These are phyloP conservation scores for Sebastes diaconus DNA, from an alignment of 2,797 vertebrate genomes.

Conservation along the genomic window DNA sequence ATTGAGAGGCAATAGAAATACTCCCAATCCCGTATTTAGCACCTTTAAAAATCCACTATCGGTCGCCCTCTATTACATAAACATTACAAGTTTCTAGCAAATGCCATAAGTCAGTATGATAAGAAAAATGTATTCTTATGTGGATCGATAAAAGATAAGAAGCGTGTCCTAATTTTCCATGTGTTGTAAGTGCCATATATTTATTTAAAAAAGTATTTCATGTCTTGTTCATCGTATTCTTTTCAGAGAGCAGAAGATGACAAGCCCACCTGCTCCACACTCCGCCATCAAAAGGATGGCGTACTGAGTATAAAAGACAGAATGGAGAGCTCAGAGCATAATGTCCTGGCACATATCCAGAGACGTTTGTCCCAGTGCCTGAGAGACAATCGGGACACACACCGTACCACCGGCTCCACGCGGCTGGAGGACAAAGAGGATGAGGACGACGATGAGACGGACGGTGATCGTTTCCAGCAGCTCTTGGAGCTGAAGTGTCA, in stretches of 20 bases:
- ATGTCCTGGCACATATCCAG: conserved; percentile 86
- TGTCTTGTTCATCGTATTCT: conserved; percentile 24
- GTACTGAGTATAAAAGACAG: conserved; percentile 85
- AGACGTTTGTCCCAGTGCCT: conserved; percentile 79
- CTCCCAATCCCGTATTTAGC: no score
- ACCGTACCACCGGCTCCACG: conserved; percentile 69
- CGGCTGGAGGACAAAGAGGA: conserved; percentile 77
- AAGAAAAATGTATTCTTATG: neutral
- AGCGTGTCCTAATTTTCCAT: neutral
- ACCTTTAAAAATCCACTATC: neutral
- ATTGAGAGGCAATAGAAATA: no score
- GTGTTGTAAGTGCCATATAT: neutral
- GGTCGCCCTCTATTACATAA: neutral
- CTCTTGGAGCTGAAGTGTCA: conserved; percentile 95
- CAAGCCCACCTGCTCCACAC: conserved; percentile 91
- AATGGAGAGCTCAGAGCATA: conserved; percentile 88
- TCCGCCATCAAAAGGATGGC: conserved; percentile 88
- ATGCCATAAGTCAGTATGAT: no score
- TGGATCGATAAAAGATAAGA: neutral
- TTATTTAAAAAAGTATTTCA: neutral
- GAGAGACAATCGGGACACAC: conserved; percentile 80
- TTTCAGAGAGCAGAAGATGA: conserved; percentile 90
- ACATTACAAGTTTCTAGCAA: neutral
- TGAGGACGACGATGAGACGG: conserved; percentile 81
- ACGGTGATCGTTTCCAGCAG: conserved; percentile 92